Conservation (phyloP, 2,797 vertebrate genomes). For the Botia almorhae region DNA sequence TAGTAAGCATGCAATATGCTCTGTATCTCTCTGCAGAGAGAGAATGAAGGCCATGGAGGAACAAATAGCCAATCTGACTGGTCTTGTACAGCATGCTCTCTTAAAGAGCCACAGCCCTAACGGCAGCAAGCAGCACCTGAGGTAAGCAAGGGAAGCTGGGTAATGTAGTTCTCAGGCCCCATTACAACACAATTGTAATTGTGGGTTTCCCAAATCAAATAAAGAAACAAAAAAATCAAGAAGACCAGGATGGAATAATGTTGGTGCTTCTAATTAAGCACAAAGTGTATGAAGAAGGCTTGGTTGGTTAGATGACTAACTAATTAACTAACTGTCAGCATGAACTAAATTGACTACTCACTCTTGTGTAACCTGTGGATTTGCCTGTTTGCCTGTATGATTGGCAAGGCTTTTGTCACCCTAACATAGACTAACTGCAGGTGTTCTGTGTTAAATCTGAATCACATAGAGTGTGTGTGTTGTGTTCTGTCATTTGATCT, state of each 20-base stretch:
- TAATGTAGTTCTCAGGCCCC: conserved; percentile 51
- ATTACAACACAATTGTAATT: conserved; percentile 28
- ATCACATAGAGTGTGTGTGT: not conserved
- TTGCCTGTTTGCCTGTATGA: not conserved
- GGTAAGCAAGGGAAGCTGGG: conserved; percentile 82
- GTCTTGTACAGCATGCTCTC: conserved; percentile 98
- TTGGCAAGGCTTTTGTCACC: not conserved
- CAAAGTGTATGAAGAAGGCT: not conserved
- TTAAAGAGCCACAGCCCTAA: conserved; percentile 95
- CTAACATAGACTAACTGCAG: conserved; percentile 27
- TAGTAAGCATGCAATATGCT: conserved; percentile 72
- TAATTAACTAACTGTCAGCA: conserved; percentile 39
- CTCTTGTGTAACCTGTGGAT: not conserved
- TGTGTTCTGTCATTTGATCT: conserved; percentile 23
- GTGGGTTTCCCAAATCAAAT: conserved; percentile 8
- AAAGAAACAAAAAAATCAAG: not conserved
- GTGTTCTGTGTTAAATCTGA: not conserved
- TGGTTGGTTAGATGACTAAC: conserved; percentile 28
- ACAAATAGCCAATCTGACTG: conserved; percentile 99
- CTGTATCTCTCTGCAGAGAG: conserved; percentile 93
- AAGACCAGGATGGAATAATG: conserved; percentile 4
- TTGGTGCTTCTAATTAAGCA: conserved; percentile 16
- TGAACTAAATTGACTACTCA: conserved; percentile 43
- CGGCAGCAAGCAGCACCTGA: conserved; percentile 90
- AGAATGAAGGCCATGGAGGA: conserved; percentile 99